These are phyloP conservation scores for Rhinoderma darwinii DNA, from an alignment of 2,113 vertebrate species.

Conservation along the genomic window DNA sequence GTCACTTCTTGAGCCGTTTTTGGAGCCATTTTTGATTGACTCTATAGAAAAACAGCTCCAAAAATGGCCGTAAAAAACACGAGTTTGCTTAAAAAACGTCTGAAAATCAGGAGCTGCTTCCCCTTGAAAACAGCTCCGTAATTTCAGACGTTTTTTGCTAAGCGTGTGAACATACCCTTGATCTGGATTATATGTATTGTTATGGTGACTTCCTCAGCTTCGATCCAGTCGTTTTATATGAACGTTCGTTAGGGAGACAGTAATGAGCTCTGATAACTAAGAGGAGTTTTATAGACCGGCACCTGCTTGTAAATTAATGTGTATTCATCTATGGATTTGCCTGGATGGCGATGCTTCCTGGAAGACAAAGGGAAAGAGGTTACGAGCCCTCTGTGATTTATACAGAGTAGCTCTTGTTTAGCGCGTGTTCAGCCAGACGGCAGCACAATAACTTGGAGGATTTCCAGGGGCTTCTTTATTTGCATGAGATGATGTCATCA, in stretches of 20 bases:
- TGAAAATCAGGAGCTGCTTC: too few relatives aligned
- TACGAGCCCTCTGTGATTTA: neutral
- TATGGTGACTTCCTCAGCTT: neutral
- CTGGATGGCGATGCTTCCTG: neutral
- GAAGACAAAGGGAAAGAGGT: neutral
- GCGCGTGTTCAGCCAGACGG: neutral
- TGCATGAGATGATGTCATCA: slow-evolving; percentile 29
- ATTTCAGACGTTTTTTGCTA: too few relatives aligned
- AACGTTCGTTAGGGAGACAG: neutral
- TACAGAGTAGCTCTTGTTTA: neutral
- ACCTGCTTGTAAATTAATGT: slow-evolving; percentile 9
- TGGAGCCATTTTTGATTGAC: too few relatives aligned
- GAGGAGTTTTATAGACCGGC: slow-evolving; percentile 17
- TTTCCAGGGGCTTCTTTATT: neutral
- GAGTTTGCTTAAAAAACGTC: too few relatives aligned
- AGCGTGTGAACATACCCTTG: too few relatives aligned
- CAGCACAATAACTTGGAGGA: neutral
- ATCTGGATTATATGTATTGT: neutral
- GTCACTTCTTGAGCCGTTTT: too few relatives aligned
- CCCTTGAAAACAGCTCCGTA: too few relatives aligned
- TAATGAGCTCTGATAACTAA: neutral
- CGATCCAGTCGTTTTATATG: neutral
- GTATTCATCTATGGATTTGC: neutral
- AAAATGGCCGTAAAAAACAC: too few relatives aligned
- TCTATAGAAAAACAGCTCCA: too few relatives aligned